Evolutionary conservation across 2,888 invertebrate species (phyloP).

Genomic region (Chloroclystis v-ata): DNA sequence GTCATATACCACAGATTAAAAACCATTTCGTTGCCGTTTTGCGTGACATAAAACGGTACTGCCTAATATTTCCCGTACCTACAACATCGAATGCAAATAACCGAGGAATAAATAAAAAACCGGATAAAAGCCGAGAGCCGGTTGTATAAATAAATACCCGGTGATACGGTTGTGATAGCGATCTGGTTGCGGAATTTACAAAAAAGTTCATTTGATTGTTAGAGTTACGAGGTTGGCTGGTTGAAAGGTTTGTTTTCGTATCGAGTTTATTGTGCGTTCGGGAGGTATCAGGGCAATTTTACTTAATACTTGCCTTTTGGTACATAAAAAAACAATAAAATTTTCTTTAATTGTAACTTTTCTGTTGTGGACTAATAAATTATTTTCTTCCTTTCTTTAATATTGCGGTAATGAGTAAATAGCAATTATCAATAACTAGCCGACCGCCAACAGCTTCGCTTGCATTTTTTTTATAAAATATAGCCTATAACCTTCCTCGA

Average conservation of each 20-base stretch:
- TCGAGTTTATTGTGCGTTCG: not conserved
- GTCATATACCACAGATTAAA: slow-evolving; percentile 3
- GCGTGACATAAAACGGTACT: slow-evolving; percentile 10
- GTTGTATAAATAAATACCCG: slow-evolving; percentile 14
- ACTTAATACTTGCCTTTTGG: too few relatives aligned
- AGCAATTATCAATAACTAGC: too few relatives aligned
- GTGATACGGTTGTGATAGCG: slow-evolving; percentile 11
- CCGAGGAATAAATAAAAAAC: slow-evolving; percentile 5
- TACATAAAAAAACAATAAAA: too few relatives aligned
- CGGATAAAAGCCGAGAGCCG: slow-evolving; percentile 5
- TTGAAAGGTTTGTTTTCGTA: not conserved
- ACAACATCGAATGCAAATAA: slow-evolving; percentile 13
- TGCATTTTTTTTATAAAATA: too few relatives aligned
- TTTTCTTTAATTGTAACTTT: too few relatives aligned
- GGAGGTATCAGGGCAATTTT: too few relatives aligned
- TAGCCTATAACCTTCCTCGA: too few relatives aligned
- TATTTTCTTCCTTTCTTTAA: too few relatives aligned
- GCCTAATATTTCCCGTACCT: slow-evolving; percentile 4
- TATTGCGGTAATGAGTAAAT: too few relatives aligned
- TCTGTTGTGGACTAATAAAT: too few relatives aligned
- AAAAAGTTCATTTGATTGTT: slow-evolving; percentile 10
- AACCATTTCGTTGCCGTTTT: slow-evolving; percentile 6
- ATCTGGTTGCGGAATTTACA: slow-evolving; percentile 4
- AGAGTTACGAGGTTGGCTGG: not conserved
- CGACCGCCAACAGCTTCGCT: too few relatives aligned